Percentiles rank a stretch among this genome's conserved stretches.
These are phyloP conservation scores for Gisinianus flammeolus DNA, from an alignment of 2,888 invertebrate species.

Conservation along the genomic window DNA sequence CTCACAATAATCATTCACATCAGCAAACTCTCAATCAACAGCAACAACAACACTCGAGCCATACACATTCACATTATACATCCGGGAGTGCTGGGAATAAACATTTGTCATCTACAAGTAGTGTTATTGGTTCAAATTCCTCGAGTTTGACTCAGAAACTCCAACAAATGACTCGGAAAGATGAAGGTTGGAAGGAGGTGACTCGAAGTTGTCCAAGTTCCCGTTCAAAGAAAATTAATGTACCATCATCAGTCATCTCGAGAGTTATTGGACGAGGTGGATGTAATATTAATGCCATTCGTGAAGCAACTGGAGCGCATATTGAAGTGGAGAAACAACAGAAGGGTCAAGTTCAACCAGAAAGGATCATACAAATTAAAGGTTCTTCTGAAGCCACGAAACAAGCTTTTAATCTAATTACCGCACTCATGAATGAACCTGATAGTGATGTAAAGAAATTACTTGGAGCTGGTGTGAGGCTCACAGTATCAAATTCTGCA, in stretches of 20 bases:
- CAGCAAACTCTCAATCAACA: not conserved
- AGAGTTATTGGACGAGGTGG: conserved; percentile 95
- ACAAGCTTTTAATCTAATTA: conserved; percentile 89
- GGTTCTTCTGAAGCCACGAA: conserved; percentile 79
- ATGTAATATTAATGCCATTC: conserved; percentile 96
- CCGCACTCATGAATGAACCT: conserved; percentile 91
- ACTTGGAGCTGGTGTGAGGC: conserved; percentile 61
- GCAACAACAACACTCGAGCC: conserved; percentile 21
- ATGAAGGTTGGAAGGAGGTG: conserved; percentile 98
- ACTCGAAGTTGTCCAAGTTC: conserved; percentile 57
- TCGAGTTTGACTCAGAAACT: not conserved
- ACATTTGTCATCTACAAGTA: not conserved
- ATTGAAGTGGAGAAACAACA: conserved; percentile 98
- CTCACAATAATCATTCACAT: conserved; percentile 19
- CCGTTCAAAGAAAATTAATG: conserved; percentile 82
- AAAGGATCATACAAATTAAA: conserved; percentile 92
- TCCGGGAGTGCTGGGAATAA: conserved; percentile 4
- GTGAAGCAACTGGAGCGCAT: conserved; percentile 94
- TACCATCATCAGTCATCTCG: conserved; percentile 93
- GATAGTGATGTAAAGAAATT: conserved; percentile 88
- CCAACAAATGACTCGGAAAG: conserved; percentile 63
- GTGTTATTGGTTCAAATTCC: not conserved
- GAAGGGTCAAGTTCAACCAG: conserved; percentile 80
- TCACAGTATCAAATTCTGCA: conserved; percentile 16
- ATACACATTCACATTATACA: conserved; percentile 29